Evolutionary conservation across 2,888 invertebrate genomes (phyloP), one percentile per base, ranked within the genome.

Genomic region (Cheilosia grossa): DNA sequence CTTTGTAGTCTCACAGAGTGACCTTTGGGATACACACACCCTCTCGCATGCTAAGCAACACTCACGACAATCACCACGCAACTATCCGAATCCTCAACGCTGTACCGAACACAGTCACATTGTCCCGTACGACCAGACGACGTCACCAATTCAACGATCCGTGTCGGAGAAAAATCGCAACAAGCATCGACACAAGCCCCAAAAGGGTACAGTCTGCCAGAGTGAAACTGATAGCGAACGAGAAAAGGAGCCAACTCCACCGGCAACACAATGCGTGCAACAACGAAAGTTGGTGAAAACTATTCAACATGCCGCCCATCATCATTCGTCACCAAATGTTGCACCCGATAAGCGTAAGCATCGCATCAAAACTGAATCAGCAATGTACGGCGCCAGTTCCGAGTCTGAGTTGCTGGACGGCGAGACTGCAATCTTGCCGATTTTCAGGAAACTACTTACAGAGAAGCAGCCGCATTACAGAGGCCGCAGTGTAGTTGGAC

Each of bases 391-490:
- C 61, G 96, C 96, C 33, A 96, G 96, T 87, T 96, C 96, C 0
- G 97, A 96, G 90, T 96, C 96, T 0, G 97, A 97, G 90, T 93
- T 97, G 13, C 94, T 97, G 87, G 97, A 97, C 91, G 92, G 93
- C 2, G 92, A 92, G 83, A 95, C 96, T 64, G 96, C 97, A 85
- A 97, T 98, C 88, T 92, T 97, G 89, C 98, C 98, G 15, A 98
- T 98, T 90, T 98, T 98, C 93, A 97, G 97, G 89, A 97, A 97
- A 92, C 93, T 97, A n/a, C 93, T 97, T 63, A 97, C 96, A 3
- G 97, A 97, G 90, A 93, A 97, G 86, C 96, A 97, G 89, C 94
- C 94, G 87, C 94, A 94, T 87, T 94, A 94, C 88, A 89, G 92
- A 6, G 91, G 91, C 3, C 91, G 91, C 56, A 92, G 89, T 85